phyloP scores from a whole-genome alignment of 2,797 vertebrate species.

The Enteromius radiatus region DNA sequence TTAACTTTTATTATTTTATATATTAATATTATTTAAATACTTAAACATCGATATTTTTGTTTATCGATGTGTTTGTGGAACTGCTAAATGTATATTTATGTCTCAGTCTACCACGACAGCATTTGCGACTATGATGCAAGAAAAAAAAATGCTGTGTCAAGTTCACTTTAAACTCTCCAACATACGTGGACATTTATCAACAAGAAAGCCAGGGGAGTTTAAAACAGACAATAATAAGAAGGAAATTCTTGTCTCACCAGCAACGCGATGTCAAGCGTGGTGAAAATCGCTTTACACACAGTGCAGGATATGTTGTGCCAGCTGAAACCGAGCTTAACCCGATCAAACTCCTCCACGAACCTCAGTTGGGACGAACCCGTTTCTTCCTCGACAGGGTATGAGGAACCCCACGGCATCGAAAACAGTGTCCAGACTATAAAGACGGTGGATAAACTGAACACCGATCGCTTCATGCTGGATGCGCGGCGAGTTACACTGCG shows the following conservation, averaged over 20 bases:
- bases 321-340: conserved; percentile 60
- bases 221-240: neutral
- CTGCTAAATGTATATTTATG: neutral
- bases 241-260: conserved; percentile 69
- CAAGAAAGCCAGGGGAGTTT: neutral
- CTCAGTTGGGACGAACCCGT: conserved; percentile 17
- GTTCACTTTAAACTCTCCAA: neutral
- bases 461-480: conserved; percentile 9
- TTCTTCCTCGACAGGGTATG: conserved; percentile 53
- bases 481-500: conserved; percentile 7
- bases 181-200: neutral
- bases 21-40: neutral
- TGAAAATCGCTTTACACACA: conserved; percentile 75
- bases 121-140: neutral
- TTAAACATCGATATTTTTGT: neutral
- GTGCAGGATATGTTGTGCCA: conserved; percentile 77
- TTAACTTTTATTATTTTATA: no score
- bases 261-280: conserved; percentile 75
- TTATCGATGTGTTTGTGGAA: neutral
- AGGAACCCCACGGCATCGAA: conserved; percentile 43
- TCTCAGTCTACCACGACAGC: neutral
- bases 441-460: neutral
- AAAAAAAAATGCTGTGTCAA: neutral
- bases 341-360: conserved; percentile 54
- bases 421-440: conserved; percentile 35